These are phyloP conservation scores for Candoia aspera DNA, from an alignment of 2,113 vertebrate species.

Conservation along the genomic window DNA sequence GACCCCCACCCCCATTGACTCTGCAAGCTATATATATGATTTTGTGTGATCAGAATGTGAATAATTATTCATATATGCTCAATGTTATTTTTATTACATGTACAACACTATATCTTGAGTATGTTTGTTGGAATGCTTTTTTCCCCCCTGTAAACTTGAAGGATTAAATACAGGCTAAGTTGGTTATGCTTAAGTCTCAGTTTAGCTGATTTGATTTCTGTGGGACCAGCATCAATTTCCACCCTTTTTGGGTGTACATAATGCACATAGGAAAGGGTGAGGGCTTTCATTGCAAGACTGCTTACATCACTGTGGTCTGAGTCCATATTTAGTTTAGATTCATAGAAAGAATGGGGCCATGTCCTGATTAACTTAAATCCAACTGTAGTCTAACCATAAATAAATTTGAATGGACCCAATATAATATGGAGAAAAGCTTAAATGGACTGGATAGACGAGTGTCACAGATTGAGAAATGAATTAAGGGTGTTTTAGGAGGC, in stretches of 20 bases:
- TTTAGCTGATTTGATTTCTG: not conserved
- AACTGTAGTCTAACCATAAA: not conserved
- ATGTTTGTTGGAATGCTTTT: not conserved
- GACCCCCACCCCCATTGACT: slow-evolving; percentile 37
- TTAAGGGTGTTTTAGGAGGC: not conserved
- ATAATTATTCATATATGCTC: not conserved
- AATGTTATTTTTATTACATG: not conserved
- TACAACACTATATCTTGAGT: not conserved
- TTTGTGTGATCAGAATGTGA: not conserved
- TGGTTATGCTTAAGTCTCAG: not conserved
- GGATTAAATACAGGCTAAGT: not conserved
- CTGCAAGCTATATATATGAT: not conserved
- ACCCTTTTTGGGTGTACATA: not conserved
- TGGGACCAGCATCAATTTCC: not conserved
- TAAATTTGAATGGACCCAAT: not conserved
- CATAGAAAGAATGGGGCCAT: not conserved
- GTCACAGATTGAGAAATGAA: not conserved
- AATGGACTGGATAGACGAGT: not conserved
- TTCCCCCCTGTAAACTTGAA: not conserved
- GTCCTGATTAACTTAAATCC: not conserved
- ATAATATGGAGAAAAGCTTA: not conserved
- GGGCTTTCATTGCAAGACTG: not conserved
- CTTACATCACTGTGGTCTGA: not conserved
- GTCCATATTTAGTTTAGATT: not conserved
- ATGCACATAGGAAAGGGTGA: not conserved